phyloP scores from a whole-genome alignment of 2,888 invertebrate species.

The Bombylius major region DNA sequence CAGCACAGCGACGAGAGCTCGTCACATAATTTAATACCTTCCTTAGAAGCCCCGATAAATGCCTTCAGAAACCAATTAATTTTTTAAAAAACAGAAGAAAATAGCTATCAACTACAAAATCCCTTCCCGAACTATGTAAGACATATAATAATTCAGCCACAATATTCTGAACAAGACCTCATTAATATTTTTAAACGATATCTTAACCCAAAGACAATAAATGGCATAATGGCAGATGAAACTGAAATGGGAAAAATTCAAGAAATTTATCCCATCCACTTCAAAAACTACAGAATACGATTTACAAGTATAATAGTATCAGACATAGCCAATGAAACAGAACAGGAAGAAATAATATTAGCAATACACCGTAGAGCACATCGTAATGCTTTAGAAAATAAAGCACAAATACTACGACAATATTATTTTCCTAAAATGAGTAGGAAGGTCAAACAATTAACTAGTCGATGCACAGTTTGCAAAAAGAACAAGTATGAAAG shows the following conservation, averaged over 20 bases:
- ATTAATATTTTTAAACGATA: conserved; percentile 3
- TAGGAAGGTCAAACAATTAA: background rate
- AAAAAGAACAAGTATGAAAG: conserved; percentile 1
- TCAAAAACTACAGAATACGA: conserved; percentile 10
- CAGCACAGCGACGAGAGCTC: conserved; percentile 10
- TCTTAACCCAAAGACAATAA: conserved; percentile 4
- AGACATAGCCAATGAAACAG: background rate
- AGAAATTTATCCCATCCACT: conserved; percentile 9
- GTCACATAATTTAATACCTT: conserved; percentile 7
- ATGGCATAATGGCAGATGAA: conserved; percentile 10
- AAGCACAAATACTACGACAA: background rate
- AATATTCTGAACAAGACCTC: conserved; percentile 2
- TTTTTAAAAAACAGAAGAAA: background rate
- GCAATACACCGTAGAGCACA: conserved; percentile 8
- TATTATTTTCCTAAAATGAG: conserved; percentile 6
- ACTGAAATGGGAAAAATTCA: conserved; percentile 11
- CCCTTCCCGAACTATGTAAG: background rate
- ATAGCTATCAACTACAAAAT: conserved; percentile 1
- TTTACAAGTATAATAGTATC: conserved; percentile 7
- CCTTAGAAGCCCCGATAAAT: conserved; percentile 8
- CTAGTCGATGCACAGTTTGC: background rate
- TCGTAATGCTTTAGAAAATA: conserved; percentile 7
- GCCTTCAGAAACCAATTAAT: conserved; percentile 9
- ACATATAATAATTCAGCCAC: background rate
- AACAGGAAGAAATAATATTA: conserved; percentile 10